Conservation (phyloP, 1,140 invertebrate species). For the Phthorimaea operculella region DNA sequence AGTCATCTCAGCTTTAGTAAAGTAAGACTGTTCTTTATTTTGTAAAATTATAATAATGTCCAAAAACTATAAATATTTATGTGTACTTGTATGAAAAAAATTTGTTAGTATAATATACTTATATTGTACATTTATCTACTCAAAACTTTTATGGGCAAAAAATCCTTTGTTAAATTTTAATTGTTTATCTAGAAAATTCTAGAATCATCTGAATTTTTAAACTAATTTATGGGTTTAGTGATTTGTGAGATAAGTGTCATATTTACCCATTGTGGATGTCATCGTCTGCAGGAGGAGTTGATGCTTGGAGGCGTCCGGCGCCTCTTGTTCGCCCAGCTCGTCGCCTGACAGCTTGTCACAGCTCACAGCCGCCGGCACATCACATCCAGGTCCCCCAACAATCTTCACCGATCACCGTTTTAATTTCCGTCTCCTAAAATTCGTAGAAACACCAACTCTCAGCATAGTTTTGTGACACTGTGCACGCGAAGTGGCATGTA, state of each 20-base stretch:
- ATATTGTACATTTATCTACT: no score
- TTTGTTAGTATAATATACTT: no score
- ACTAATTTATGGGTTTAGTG: neutral
- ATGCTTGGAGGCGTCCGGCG: conserved; percentile 56
- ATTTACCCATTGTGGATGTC: conserved; percentile 66
- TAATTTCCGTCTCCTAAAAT: conserved; percentile 59
- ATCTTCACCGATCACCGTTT: conserved; percentile 56
- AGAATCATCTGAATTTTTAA: no score
- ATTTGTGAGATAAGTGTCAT: conserved; percentile 12
- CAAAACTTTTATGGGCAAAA: no score
- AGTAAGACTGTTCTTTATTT: no score
- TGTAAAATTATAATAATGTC: no score
- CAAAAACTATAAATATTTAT: no score
- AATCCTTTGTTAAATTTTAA: no score
- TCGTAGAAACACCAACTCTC: conserved; percentile 54
- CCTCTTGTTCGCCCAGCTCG: conserved; percentile 55
- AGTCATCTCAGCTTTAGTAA: no score
- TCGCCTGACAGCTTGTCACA: conserved; percentile 55
- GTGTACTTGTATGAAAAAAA: no score
- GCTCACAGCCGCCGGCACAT: conserved; percentile 47
- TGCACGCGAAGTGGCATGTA: conserved; percentile 29
- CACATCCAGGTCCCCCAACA: conserved; percentile 48
- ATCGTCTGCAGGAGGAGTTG: conserved; percentile 58
- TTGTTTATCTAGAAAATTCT: no score
- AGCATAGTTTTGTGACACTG: conserved; percentile 57